Percentiles rank a stretch among this genome's conserved stretches.
These are phyloP conservation scores for Nyctibius grandis DNA, from an alignment of 2,797 vertebrate species.

Conservation along the genomic window DNA sequence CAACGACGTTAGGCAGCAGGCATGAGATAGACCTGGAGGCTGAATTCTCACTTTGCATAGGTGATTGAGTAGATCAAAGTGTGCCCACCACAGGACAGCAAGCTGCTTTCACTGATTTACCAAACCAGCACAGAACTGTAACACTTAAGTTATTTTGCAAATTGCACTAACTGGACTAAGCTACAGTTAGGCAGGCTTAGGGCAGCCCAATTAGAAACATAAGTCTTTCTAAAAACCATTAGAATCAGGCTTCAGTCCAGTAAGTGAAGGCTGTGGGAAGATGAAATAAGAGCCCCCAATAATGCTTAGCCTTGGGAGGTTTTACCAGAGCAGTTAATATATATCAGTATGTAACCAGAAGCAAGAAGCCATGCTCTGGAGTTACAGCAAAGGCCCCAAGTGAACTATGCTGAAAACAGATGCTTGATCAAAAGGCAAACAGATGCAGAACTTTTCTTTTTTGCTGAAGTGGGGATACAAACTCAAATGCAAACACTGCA, in stretches of 20 bases:
- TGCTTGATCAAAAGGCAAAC: neutral
- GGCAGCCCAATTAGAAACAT: neutral
- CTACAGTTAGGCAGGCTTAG: neutral
- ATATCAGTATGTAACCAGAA: neutral
- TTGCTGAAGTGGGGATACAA: neutral
- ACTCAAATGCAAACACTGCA: neutral
- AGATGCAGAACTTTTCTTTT: neutral
- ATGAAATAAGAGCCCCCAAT: neutral
- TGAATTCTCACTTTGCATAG: neutral
- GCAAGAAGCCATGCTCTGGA: neutral
- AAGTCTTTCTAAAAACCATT: neutral
- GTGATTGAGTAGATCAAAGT: neutral
- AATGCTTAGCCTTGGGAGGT: neutral
- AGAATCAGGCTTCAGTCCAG: neutral
- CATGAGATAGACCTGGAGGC: neutral
- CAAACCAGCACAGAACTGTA: neutral
- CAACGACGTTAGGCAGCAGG: neutral
- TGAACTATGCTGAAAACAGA: neutral
- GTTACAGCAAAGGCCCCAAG: neutral
- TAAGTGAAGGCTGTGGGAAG: neutral
- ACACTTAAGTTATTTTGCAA: neutral
- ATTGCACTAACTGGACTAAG: neutral
- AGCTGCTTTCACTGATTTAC: neutral
- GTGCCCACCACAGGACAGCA: neutral
- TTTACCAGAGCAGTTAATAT: neutral